Evolutionary conservation across 2,888 invertebrate genomes (phyloP), one percentile per base, ranked within the genome.

Genomic region (Lepeophtheirus nordmannii): DNA sequence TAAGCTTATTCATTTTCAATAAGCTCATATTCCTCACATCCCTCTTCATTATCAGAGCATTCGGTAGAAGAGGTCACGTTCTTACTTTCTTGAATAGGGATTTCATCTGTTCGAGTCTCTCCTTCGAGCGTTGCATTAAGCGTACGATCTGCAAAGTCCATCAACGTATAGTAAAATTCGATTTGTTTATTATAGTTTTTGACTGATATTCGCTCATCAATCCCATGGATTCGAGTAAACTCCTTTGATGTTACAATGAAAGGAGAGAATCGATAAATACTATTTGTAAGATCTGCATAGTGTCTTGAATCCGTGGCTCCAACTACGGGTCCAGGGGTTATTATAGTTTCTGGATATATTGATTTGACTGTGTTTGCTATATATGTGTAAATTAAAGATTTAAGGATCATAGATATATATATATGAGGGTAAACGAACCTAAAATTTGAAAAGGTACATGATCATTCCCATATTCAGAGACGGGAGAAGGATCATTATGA

Each of bases 251-350:
- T 65, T 17, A 74, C 53, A 14, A 70, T 58, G 14, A 71, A 72
- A 9, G 79, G 78, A 66, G 74, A 73, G 71, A 79, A 78, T 53
- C 79, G 74, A 70, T 79, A 79, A 20, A 79, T 73, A 68, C 75
- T 73, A 17, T 72, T 69, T 2, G 77, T 74, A 63, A 79, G 72
- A 20, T 74, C 70, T 14, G 74, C 69, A 71, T 78, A 79, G 73
- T 77, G 76, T 22, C 73, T 71, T 0, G 78, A 77, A 71, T 80
- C 79, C 20, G 79, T 79, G 69, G 76, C 77, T 11, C 75, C 79
- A 46, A 73, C 63, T 67, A 74, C 62, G 8, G 71, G 68, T 37
- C 69, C 71, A 68, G 68, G 37, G 46, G 63, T 40, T 12, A 41
- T 30, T 23, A 56, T 5, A 22, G 41, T 30, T 56, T 37, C 39